phyloP scores from a whole-genome alignment of 1,140 invertebrate genomes.

The Formica exsecta region DNA sequence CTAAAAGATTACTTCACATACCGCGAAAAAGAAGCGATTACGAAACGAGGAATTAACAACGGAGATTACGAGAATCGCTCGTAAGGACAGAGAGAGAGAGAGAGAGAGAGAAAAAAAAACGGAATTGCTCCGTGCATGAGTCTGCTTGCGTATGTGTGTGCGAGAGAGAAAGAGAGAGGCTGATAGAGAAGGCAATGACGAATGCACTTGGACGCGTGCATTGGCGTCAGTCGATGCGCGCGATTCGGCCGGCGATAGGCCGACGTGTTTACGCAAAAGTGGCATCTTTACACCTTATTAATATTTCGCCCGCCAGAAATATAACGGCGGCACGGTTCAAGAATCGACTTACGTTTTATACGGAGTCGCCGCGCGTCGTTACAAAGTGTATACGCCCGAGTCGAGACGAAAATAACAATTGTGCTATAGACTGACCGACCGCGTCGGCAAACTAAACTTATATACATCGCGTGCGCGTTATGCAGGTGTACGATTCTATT shows the following conservation, averaged over 20 bases:
- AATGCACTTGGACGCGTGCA: not conserved
- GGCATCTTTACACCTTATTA: slow-evolving; percentile 75
- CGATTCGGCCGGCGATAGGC: slow-evolving; percentile 55
- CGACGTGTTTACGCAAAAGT: slow-evolving; percentile 61
- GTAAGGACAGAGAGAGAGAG: not conserved
- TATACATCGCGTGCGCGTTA: not conserved
- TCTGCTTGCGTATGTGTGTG: too few species aligned
- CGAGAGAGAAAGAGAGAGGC: not conserved
- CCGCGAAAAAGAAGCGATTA: slow-evolving; percentile 47
- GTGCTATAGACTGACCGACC: slow-evolving; percentile 54
- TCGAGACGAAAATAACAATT: slow-evolving; percentile 75
- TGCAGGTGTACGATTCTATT: slow-evolving; percentile 29
- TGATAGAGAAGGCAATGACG: not conserved
- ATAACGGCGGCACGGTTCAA: slow-evolving; percentile 63
- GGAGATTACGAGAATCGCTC: slow-evolving; percentile 22
- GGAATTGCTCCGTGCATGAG: not conserved
- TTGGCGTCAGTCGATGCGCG: slow-evolving; percentile 36
- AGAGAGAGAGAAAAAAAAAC: not conserved
- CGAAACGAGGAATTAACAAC: slow-evolving; percentile 32
- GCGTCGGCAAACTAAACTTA: slow-evolving; percentile 13
- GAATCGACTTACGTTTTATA: slow-evolving; percentile 68
- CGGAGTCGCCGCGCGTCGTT: slow-evolving; percentile 44
- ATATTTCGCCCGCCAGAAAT: slow-evolving; percentile 73
- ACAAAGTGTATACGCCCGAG: slow-evolving; percentile 56
- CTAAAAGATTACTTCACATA: not conserved